Base-by-base conservation (phyloP, 2,113 vertebrate species). In the Lophius piscatorius region DNA sequence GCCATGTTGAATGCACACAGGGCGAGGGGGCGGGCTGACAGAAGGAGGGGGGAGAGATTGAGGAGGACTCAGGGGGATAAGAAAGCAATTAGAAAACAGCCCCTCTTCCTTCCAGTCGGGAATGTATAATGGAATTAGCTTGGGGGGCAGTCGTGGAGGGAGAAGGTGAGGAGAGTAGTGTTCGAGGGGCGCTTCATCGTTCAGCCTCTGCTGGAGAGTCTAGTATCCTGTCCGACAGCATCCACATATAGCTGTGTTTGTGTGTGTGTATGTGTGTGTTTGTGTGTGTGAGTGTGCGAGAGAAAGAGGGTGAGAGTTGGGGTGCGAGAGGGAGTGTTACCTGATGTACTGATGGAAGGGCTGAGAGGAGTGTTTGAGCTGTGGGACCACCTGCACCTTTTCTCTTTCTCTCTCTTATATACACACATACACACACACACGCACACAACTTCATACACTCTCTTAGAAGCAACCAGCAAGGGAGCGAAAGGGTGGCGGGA, bases 41-140 rank as follows among this genome's bases (percentile, higher is more conserved):
- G 57, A 23, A n/a, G 33, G 51, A 41, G 41, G 48, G 22, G 62
- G 76, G 56, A 38, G 78, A 58, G 48, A 54, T 64, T 11, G 57
- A 59, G 68, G 75, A 70, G 68, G 78, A 76, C 90, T 89, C 89
- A 29, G 76, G 90, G 89, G 90, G 89, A 91, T 91, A 90, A 89
- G 89, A 91, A 91, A 92, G 91, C 91, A 92, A 91, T 92, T 91
- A 92, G 90, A 88, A 89, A 86, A 87, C 90, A 90, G 86, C 79
- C 88, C 85, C 87, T 86, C 81, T 89, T 88, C 86, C 90, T 91
- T 90, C 87, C 89, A 91, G 88, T 90, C 70, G 52, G 80, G 90
- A 89, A 90, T 89, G 78, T 90, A 91, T 91, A 91, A 92, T 90
- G 91, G 90, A 90, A 92, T 91, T 90, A 90, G 90, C 89, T 90